These are phyloP conservation scores for Neoitamus cyanurus DNA, from an alignment of 2,888 invertebrate genomes.

Conservation along the genomic window DNA sequence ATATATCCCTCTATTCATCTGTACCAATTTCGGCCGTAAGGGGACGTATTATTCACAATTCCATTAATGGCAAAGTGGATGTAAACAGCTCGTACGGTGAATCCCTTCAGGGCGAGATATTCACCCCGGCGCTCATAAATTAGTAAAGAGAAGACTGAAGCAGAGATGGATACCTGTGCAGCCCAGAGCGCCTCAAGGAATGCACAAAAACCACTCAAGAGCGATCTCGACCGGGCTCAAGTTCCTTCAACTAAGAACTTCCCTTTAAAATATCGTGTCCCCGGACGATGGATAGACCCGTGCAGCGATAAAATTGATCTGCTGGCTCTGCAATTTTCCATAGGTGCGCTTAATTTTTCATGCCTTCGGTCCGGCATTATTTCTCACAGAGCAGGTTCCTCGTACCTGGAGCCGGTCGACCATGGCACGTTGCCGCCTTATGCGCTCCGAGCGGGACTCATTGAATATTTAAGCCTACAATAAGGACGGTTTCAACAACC, in stretches of 20 bases:
- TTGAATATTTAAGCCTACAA: constrained; percentile 24
- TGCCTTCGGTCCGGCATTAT: not conserved
- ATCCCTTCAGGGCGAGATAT: not conserved
- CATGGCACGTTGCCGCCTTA: not conserved
- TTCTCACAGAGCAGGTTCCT: not conserved
- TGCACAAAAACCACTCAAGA: not conserved
- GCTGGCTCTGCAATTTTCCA: constrained; percentile 18
- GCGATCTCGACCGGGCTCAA: not conserved
- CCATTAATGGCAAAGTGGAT: not conserved
- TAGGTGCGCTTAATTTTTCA: not conserved
- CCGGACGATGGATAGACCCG: not conserved
- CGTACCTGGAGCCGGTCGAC: not conserved
- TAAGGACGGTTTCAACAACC: not conserved
- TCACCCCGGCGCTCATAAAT: not conserved
- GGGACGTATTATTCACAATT: not conserved
- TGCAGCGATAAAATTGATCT: constrained; percentile 6
- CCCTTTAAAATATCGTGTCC: constrained; percentile 8
- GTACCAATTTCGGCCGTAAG: not conserved
- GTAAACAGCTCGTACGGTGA: not conserved
- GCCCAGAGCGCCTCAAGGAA: not conserved
- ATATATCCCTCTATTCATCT: not conserved
- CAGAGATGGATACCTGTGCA: not conserved
- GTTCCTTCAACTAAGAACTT: not conserved
- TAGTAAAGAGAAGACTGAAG: not conserved
- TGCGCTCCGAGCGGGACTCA: not conserved